Evolutionary conservation across 2,888 invertebrate species (phyloP).

Genomic region (Lasius fuliginosus): DNA sequence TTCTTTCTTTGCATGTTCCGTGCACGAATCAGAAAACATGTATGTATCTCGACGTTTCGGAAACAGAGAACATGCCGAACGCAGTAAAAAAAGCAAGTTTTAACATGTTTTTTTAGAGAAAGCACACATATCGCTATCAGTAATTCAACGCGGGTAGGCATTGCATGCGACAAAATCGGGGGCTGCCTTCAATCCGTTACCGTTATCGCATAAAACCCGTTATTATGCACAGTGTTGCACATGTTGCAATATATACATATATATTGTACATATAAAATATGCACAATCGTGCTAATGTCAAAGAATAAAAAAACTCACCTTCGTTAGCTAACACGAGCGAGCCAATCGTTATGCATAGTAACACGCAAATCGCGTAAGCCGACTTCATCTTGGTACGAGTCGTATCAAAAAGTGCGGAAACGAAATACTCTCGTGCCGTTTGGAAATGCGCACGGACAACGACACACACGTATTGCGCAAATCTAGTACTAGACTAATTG

Average conservation of each 20-base stretch:
- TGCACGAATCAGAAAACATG: neutral
- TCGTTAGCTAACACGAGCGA: conserved; percentile 17
- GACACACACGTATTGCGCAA: neutral
- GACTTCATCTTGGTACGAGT: conserved; percentile 62
- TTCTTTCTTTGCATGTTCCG: neutral
- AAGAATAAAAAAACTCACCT: conserved; percentile 55
- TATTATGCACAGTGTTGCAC: neutral
- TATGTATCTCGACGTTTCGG: neutral
- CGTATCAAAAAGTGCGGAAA: neutral
- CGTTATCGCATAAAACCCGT: neutral
- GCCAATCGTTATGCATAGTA: conserved; percentile 60
- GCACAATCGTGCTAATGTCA: neutral
- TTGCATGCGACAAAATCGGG: neutral
- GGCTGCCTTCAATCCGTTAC: neutral
- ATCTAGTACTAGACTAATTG: neutral
- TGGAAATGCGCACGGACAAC: neutral
- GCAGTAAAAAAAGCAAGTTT: neutral
- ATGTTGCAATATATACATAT: neutral
- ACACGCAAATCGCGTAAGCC: conserved; percentile 35
- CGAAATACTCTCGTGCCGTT: neutral
- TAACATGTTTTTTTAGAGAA: neutral
- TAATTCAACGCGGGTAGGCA: neutral
- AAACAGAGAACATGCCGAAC: neutral
- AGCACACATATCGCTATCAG: neutral
- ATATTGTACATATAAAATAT: neutral